A percentile compares a stretch with the other conserved stretches of the same genome.
These are phyloP conservation scores for Entomyzon cyanotis DNA, from an alignment of 2,113 vertebrate species.

Conservation along the genomic window DNA sequence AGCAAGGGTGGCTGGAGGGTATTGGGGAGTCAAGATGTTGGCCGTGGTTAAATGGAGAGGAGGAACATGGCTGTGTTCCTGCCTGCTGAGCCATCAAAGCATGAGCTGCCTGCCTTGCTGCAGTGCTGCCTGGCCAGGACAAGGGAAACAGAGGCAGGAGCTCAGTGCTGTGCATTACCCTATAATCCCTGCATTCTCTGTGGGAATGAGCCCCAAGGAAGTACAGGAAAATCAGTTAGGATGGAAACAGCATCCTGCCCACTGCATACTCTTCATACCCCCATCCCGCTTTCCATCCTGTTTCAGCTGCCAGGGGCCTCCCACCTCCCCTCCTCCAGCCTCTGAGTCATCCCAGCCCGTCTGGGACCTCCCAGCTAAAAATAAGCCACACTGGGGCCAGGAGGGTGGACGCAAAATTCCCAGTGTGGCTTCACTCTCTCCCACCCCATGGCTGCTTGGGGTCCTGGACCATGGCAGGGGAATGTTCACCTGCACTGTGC, in stretches of 20 bases:
- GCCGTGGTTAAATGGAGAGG: not conserved
- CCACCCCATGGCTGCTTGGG: not conserved
- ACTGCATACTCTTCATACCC: not conserved
- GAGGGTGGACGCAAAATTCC: constrained; percentile 37
- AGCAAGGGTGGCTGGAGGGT: not conserved
- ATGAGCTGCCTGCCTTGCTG: not conserved
- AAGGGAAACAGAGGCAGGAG: constrained; percentile 9
- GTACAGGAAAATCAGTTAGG: not conserved
- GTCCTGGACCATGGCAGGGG: not conserved
- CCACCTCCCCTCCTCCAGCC: constrained; percentile 40
- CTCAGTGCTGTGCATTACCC: not conserved
- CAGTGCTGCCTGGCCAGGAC: not conserved
- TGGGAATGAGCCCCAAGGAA: not conserved
- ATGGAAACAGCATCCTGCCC: not conserved
- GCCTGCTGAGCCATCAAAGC: not conserved
- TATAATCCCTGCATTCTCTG: not conserved
- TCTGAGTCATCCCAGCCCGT: constrained; percentile 55
- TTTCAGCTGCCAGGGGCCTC: not conserved
- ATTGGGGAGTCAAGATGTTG: not conserved
- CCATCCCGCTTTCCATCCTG: not conserved
- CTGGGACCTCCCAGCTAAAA: constrained; percentile 58
- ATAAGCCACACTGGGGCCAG: constrained; percentile 44
- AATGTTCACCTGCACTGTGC: not conserved
- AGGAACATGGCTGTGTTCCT: not conserved
- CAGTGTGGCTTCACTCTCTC: not conserved